These are phyloP conservation scores for Dryobota labecula DNA, from an alignment of 2,888 invertebrate genomes.

Conservation along the genomic window DNA sequence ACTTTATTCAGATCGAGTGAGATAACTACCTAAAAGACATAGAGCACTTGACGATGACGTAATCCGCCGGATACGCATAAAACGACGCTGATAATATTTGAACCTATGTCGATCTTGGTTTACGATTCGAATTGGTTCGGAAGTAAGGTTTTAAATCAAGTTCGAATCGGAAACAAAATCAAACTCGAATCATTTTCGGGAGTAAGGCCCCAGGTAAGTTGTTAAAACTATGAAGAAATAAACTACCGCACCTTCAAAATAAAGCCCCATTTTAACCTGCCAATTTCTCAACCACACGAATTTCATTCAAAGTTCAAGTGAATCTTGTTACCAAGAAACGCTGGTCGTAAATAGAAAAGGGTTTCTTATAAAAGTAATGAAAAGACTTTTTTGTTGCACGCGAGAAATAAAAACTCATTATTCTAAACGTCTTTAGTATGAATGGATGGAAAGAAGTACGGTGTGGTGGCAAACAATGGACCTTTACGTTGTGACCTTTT, in stretches of 20 bases:
- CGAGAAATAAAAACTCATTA: slow-evolving; percentile 59
- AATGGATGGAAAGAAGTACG: slow-evolving; percentile 43
- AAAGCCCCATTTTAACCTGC: slow-evolving; percentile 43
- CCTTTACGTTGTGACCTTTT: slow-evolving; percentile 55
- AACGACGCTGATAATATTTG: too few relatives aligned
- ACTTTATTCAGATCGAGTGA: too few relatives aligned
- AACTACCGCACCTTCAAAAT: slow-evolving; percentile 28
- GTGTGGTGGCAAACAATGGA: slow-evolving; percentile 47
- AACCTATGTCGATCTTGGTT: too few relatives aligned
- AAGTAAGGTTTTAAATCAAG: too few relatives aligned
- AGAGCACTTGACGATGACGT: too few relatives aligned
- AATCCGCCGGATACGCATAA: too few relatives aligned
- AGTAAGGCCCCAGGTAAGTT: too few relatives aligned
- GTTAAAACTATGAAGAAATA: slow-evolving; percentile 37
- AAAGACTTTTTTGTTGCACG: slow-evolving; percentile 50
- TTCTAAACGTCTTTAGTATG: slow-evolving; percentile 54
- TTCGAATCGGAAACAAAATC: too few relatives aligned
- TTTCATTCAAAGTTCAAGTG: slow-evolving; percentile 56
- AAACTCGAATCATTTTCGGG: too few relatives aligned
- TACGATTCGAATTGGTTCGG: too few relatives aligned
- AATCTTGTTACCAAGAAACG: slow-evolving; percentile 46
- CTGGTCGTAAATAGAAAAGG: slow-evolving; percentile 44
- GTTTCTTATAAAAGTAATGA: slow-evolving; percentile 54
- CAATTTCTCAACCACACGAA: slow-evolving; percentile 31
- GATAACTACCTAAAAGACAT: too few relatives aligned